Base-by-base conservation (phyloP, 2,888 invertebrate species). In the Tridacna crocea region DNA sequence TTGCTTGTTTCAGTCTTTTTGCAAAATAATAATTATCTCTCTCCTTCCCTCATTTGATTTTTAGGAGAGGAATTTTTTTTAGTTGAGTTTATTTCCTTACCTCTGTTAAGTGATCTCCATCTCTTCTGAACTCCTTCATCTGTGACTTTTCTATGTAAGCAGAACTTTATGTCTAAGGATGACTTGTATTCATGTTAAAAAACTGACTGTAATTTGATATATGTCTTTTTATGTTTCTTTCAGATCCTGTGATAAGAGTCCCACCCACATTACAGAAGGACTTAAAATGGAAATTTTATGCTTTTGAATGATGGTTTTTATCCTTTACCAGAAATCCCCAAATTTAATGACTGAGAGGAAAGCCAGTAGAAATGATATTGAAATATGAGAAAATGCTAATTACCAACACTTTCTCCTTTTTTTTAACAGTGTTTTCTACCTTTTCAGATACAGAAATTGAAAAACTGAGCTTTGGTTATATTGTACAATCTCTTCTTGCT, bases 221-320 rank as follows among this genome's bases (percentile, higher is more conserved):
- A 3, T 15, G 3, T 55, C 10, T 10, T 55, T 19, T 19, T 55
- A 11, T 10, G 3, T 75, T 78, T 72, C 72, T 87, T 89, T 24
- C 90, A 93, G 93, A 93, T 82, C 92, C 92, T 24, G 86, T 90
- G 58, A 84, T 92, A 72, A 80, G 76, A 73, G 81, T 87, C 68
- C 90, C 93, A 46, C 92, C 92, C 48, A 79, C 78, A 13, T 72
- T 91, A 72, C 89, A 88, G 77, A 92, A 92, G 75, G 90, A 92
- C 27, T 79, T 88, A 6, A 88, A 88, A 72, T 93, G 92, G 92
- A 90, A 92, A 81, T 85, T 92, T n/a, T 90, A 90, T 78, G 85
- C 84, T 26, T 74, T 90, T 65, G 89, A 89, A 26, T 55, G 17
- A 55, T 55, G 10, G 10, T 36, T 4, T 8, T 36, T 4, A 36